Base-by-base conservation (phyloP, 2,888 invertebrate species). In the Adela reaumurella region DNA sequence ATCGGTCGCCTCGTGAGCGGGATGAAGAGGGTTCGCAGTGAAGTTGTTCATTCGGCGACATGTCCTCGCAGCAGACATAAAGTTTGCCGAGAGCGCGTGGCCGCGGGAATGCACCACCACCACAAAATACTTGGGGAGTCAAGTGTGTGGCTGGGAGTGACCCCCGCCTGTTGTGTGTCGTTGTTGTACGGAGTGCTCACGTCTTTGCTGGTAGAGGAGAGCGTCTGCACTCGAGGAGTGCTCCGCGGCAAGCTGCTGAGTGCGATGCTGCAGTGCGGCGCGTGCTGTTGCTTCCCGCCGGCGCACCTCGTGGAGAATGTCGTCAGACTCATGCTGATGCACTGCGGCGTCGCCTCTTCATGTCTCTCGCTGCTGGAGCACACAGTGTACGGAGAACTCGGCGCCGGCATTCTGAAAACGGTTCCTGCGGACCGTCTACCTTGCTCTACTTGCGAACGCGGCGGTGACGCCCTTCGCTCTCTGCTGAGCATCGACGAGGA, bases 231-330 rank as follows among this genome's bases (percentile, higher is more conserved):
- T 1, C 62, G 65, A 1, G 57, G 61, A 11, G 62, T 68, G 14
- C 58, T 84, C 2, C 65, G 80, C 41, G 64, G 70, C 17, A 72
- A 80, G 50, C 58, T 82, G n/a, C 60, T 85, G 1, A 77, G 81
- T 53, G 81, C 81, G 2, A 81, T 83, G 72, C 68, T 81, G 8
- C 67, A 68, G 45, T 79, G 81, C 48, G 86, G 86, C 1, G 83
- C 81, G 0, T 86, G 86, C 58, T 86, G 86, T 59, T 86, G 86
- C 58, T 82, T 85, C 57, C 80, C 85, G 1, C 76, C 83, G 0
- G 77, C 72, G 11, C 60, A 67, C 3, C 61, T 84, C 0, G 67
- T 83, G 61, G 69, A 77, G 48, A 74, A 71, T 54, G 62, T 81
- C 11, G 76, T 82, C 1, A 63, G 79, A 17, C 63, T 84, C 35